A percentile compares a stretch with the other conserved stretches of the same genome.
Conservation (phyloP, 2,888 invertebrate genomes). For the Hirtodrosophila duncani region DNA sequence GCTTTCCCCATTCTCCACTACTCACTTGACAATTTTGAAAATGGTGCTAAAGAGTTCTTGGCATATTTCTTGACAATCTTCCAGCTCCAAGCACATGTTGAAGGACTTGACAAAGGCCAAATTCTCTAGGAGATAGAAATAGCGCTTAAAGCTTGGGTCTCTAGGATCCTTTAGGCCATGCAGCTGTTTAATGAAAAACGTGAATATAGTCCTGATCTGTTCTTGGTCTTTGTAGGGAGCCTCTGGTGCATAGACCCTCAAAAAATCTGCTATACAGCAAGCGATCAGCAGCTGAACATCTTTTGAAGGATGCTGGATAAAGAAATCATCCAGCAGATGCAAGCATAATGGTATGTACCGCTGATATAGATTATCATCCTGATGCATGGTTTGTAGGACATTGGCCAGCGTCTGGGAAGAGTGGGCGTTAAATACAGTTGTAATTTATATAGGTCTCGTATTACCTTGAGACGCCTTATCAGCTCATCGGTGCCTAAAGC, state of each 20-base stretch:
- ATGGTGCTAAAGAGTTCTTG: slow-evolving; percentile 94
- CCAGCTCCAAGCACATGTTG: slow-evolving; percentile 98
- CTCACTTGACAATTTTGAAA: slow-evolving; percentile 97
- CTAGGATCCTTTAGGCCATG: slow-evolving; percentile 96
- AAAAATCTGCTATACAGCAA: slow-evolving; percentile 97
- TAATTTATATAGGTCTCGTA: background rate
- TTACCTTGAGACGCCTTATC: slow-evolving; percentile 94
- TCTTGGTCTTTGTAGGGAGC: slow-evolving; percentile 98
- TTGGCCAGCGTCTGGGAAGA: slow-evolving; percentile 88
- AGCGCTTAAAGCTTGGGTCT: slow-evolving; percentile 97
- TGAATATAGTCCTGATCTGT: slow-evolving; percentile 93
- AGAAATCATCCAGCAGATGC: slow-evolving; percentile 95
- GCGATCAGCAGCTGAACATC: slow-evolving; percentile 97
- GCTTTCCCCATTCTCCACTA: slow-evolving; percentile 43
- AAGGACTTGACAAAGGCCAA: slow-evolving; percentile 98
- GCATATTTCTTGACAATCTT: slow-evolving; percentile 98
- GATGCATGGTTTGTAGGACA: slow-evolving; percentile 96
- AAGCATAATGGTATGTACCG: slow-evolving; percentile 94
- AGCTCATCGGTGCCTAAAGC: slow-evolving; percentile 97
- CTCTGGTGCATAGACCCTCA: slow-evolving; percentile 97
- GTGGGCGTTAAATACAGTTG: background rate
- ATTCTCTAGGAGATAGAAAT: slow-evolving; percentile 97
- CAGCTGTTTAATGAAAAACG: slow-evolving; percentile 95
- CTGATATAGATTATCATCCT: slow-evolving; percentile 96
- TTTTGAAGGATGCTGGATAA: slow-evolving; percentile 91